These are phyloP conservation scores for Conus canariensis DNA, from an alignment of 2,888 invertebrate genomes.

Conservation along the genomic window DNA sequence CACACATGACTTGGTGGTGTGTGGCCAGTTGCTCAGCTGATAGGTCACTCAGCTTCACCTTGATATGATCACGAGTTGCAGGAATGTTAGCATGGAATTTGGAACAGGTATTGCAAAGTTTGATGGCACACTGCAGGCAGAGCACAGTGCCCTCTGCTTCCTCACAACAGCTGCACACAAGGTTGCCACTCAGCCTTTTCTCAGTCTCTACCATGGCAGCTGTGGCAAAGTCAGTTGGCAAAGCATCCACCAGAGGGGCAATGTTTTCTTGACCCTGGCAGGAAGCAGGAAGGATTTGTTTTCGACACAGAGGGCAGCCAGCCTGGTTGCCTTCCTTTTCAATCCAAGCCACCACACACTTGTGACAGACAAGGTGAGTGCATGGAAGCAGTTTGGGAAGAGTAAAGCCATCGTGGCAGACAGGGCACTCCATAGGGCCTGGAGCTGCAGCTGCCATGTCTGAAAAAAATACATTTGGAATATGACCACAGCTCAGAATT, in stretches of 20 bases:
- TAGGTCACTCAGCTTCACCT: background rate
- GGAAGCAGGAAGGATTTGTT: background rate
- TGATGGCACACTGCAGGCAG: constrained; percentile 6
- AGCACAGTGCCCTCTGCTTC: background rate
- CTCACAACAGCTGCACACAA: background rate
- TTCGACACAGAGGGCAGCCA: constrained; percentile 17
- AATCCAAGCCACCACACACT: constrained; percentile 20
- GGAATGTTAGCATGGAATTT: background rate
- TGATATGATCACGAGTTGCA: background rate
- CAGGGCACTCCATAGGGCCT: background rate
- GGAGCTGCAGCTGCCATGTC: background rate
- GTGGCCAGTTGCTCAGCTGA: background rate
- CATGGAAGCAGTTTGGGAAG: constrained; percentile 17
- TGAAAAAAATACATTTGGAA: too few relatives aligned
- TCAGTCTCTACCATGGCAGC: background rate
- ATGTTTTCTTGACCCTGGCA: background rate
- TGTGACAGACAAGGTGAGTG: constrained; percentile 16
- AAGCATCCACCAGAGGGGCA: background rate
- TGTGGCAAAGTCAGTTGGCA: constrained; percentile 3
- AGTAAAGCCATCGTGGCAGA: constrained; percentile 11
- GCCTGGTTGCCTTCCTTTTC: background rate
- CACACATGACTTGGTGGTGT: background rate
- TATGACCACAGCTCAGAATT: too few relatives aligned
- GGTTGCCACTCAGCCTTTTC: background rate
- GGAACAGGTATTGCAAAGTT: background rate